Base-by-base conservation (phyloP, 1,140 invertebrate genomes). In the Drosophila prosaltans region DNA sequence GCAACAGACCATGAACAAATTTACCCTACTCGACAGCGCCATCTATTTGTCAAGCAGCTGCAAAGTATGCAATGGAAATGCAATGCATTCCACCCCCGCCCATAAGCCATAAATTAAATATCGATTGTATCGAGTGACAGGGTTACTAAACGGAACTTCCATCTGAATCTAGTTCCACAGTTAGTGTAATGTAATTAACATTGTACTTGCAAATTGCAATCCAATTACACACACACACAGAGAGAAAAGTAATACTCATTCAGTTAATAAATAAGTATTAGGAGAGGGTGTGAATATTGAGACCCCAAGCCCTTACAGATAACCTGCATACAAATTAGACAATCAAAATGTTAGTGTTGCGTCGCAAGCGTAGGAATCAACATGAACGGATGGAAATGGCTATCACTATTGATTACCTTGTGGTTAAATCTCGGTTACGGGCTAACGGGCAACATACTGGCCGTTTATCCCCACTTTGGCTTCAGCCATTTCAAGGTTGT, bases 401-500 rank as follows among this genome's bases (percentile, higher is more conserved):
- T 55, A 24, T 51, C 16, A 41, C 2, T 65, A 32, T 62, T 72
- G 32, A 45, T 71, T 58, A 55, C 32, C 2, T 21, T 72, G 30
- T 60, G 70, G 28, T 55, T 61, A 32, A 57, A 11, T 21, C 16
- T 69, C 11, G 9, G 41, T 16, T 32, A 8, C 57, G 75, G 66
- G 5, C 11, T 21, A 0, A 74, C 69, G 11, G 78, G 74, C n/a
- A 89, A 86, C 63, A 95, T 97, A 75, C 91, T 97, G 26, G 95
- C 93, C 0, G 81, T 96, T 26, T 95, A 96, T 80, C 94, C 94
- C 1, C 94, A 95, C 68, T 92, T 93, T 1, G 94, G 95, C 1
- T 94, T 93, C 39, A 96, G 95, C 84, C 96, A 97, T 80, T 95
- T 96, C 78, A 93, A 94, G 24, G 94, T 95, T 28, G 95, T 95